Base-by-base conservation (phyloP, 2,113 vertebrate species). In the Zingel zingel region DNA sequence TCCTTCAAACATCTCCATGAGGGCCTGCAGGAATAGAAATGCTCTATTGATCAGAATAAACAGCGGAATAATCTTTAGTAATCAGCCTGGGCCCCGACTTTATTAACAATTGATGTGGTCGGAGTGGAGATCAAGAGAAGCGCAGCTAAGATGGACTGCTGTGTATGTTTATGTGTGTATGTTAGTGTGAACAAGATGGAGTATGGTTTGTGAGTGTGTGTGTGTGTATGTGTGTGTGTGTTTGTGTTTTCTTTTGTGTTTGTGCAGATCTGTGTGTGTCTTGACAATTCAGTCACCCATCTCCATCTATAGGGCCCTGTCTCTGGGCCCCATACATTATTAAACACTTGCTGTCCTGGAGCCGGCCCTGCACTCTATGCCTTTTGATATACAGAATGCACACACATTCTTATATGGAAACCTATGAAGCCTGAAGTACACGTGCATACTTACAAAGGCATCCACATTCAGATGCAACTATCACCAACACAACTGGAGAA, bases 41-140 rank as follows among this genome's bases (percentile, higher is more conserved):
- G 87, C 87, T 90, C 81, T 92, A 92, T 93, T 94, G 90, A 93
- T 94, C 91, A 90, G 92, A 93, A 94, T 91, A 93, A 93, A 93
- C 91, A 93, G 90, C 65, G 81, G 92, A 92, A 94, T 93, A 93
- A 91, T 92, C 93, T 91, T 92, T 93, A 91, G 86, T 93, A 92
- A 92, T 94, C 92, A 94, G 86, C 83, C 71, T 0, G 50, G 83
- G 50, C 83, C 74, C 57, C 0, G 30, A 85, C 90, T 92, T 90
- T 94, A 93, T 94, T 93, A 93, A 92, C 86, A 91, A 92, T 90
- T 94, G 87, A 94, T 94, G 92, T 84, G 91, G 89, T 74, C 15
- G 79, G 86, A 93, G 91, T 91, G 77, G 84, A 91, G 92, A 94
- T 91, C 79, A 91, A 91, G 84, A 86, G 87, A 79, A 83, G 62